These are phyloP conservation scores for Megamerina dolium DNA, from an alignment of 2,888 invertebrate species.

Conservation along the genomic window DNA sequence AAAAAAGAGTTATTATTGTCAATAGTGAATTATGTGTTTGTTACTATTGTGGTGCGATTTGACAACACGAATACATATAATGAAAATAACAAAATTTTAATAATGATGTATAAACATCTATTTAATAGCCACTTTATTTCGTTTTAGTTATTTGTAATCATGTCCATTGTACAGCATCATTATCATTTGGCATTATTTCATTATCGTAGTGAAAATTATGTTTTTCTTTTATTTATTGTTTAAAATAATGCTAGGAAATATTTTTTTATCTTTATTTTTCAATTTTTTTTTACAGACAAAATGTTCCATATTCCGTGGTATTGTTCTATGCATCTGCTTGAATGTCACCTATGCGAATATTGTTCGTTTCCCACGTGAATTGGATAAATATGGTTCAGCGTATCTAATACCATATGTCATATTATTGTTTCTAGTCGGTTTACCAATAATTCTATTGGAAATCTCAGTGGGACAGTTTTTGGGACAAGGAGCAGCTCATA, in stretches of 20 bases:
- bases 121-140: too few relatives aligned
- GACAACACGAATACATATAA: too few relatives aligned
- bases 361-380: conserved; percentile 49
- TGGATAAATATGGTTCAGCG: conserved; percentile 47
- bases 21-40: too few relatives aligned
- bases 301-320: conserved; percentile 49
- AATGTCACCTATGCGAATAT: conserved; percentile 49
- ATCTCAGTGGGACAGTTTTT: conserved; percentile 49
- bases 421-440: conserved; percentile 48
- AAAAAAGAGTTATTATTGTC: too few relatives aligned
- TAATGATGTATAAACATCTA: too few relatives aligned
- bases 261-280: background rate
- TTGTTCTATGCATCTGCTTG: conserved; percentile 48
- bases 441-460: conserved; percentile 48
- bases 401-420: conserved; percentile 48
- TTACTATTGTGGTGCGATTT: too few relatives aligned
- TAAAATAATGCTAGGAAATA: background rate
- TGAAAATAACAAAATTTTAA: too few relatives aligned
- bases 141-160: too few relatives aligned
- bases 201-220: too few relatives aligned
- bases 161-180: too few relatives aligned
- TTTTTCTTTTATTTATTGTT: background rate
- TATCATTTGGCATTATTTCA: too few relatives aligned
- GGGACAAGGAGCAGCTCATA: conserved; percentile 49
- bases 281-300: conserved; percentile 42